Conservation (phyloP, 2,797 vertebrate species). For the Naso thynnoides region DNA sequence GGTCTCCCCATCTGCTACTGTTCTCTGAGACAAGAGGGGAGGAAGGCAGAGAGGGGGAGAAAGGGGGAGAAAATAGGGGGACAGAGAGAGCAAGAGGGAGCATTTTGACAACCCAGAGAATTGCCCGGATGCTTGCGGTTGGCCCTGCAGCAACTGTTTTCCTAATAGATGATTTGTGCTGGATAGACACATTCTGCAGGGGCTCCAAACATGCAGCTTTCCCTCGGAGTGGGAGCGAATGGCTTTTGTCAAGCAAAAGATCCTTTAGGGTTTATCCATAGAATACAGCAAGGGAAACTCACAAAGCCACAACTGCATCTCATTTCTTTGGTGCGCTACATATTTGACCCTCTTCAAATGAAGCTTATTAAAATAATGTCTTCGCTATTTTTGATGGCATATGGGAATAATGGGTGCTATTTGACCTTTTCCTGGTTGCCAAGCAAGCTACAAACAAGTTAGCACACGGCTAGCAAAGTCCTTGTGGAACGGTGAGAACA, state of each 20-base stretch:
- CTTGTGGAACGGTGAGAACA: too few species aligned
- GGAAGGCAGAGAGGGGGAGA: conserved; percentile 11
- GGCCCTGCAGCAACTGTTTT: conserved; percentile 66
- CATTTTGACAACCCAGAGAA: conserved; percentile 63
- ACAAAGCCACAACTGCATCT: not conserved
- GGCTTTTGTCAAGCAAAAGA: conserved; percentile 48
- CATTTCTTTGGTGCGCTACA: not conserved
- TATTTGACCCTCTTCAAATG: conserved; percentile 21
- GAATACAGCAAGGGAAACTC: conserved; percentile 1
- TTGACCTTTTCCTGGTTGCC: too few species aligned
- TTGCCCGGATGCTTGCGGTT: conserved; percentile 72
- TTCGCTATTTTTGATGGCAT: too few species aligned
- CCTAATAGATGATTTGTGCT: conserved; percentile 67
- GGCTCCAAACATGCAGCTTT: conserved; percentile 59
- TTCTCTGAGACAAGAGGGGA: conserved; percentile 36
- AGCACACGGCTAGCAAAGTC: too few species aligned
- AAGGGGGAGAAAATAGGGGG: conserved; percentile 33
- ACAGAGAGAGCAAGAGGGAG: conserved; percentile 46
- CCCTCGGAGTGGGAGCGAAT: conserved; percentile 29
- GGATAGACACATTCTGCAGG: conserved; percentile 70
- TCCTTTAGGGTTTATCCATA: conserved; percentile 12
- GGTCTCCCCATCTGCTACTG: conserved; percentile 69
- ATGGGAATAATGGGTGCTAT: too few species aligned
- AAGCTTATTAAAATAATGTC: conserved; percentile 15
- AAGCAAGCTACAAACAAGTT: too few species aligned